Conservation (phyloP, 2,113 vertebrate genomes). For the Falcunculus frontatus region DNA sequence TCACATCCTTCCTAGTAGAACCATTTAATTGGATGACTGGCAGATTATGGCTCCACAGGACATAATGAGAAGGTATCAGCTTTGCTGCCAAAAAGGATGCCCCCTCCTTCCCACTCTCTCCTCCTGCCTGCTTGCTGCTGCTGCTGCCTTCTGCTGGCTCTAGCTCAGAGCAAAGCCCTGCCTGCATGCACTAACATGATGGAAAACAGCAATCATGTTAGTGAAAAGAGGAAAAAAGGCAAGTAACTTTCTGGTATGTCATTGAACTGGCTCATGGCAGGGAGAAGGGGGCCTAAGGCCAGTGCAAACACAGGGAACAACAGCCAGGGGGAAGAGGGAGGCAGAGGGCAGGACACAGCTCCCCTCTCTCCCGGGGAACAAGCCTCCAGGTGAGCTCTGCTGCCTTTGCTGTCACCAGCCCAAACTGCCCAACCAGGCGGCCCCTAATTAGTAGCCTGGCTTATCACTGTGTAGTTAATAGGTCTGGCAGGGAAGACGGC, state of each 20-base stretch:
- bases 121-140: neutral
- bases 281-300: neutral
- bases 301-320: neutral
- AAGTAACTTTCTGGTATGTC: neutral
- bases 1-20: neutral
- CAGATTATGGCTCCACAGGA: neutral
- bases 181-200: neutral
- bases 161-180: neutral
- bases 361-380: neutral
- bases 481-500: neutral
- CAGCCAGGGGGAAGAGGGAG: neutral
- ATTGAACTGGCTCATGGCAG: neutral
- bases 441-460: neutral
- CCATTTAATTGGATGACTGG: neutral
- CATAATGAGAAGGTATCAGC: neutral
- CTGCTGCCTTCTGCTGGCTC: neutral
- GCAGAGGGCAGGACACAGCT: neutral
- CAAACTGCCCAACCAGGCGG: rapidly evolving
- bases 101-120: neutral
- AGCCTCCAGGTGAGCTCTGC: neutral
- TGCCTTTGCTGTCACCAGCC: neutral
- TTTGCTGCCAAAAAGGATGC: neutral
- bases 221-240: neutral
- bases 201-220: neutral
- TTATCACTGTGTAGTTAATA: neutral